phyloP scores from a whole-genome alignment of 1,140 invertebrate genomes.

The Ditylenchus dipsaci region DNA sequence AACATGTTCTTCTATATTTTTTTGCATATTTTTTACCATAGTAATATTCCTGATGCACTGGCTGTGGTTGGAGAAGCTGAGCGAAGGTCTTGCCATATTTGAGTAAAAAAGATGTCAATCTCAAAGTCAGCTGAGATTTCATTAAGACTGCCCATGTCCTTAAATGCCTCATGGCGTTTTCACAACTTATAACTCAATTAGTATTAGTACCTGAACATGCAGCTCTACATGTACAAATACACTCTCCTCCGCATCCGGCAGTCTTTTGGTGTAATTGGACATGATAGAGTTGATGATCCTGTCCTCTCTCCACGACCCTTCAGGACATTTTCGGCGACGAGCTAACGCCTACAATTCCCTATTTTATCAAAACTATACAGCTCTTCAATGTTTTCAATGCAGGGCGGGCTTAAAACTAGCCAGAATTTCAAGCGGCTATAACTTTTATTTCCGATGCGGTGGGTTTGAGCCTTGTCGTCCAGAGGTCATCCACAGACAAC shows the following conservation, averaged over 20 bases:
- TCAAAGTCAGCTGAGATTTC: conserved; percentile 57
- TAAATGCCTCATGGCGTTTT: conserved; percentile 2
- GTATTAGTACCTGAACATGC: conserved; percentile 44
- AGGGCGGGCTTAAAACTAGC: no score
- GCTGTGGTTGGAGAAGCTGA: conserved; percentile 49
- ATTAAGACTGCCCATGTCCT: conserved; percentile 54
- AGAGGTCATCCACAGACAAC: no score
- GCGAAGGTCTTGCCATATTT: conserved; percentile 54
- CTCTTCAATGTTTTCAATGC: no score
- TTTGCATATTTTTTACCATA: conserved; percentile 34
- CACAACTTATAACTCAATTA: not conserved
- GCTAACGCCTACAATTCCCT: conserved; percentile 16
- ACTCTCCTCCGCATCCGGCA: conserved; percentile 52
- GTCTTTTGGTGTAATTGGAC: conserved; percentile 52
- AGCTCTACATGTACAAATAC: conserved; percentile 52
- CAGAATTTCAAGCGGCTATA: no score
- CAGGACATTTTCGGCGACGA: conserved; percentile 43
- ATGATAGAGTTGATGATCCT: conserved; percentile 49
- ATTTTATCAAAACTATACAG: no score
- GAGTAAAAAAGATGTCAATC: conserved; percentile 58
- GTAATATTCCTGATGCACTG: conserved; percentile 57
- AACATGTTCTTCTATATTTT: no score
- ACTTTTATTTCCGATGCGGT: no score
- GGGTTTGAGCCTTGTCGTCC: no score
- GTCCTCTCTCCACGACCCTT: conserved; percentile 49